Conservation (phyloP, 1,140 invertebrate genomes). For the Leptinotarsa texana region DNA sequence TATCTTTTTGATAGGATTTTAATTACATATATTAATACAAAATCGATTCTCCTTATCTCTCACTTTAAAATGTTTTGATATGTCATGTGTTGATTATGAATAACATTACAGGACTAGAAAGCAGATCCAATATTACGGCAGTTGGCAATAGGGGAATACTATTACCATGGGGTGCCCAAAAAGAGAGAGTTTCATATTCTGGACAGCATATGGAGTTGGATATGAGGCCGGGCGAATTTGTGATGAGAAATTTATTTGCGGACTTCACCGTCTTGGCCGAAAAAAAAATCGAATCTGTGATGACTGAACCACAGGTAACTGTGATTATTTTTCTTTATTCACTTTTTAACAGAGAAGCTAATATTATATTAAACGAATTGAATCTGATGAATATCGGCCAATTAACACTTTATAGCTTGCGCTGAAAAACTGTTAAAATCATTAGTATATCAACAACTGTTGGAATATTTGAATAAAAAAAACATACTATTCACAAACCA, state of each 20-base stretch:
- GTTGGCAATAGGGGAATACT: slow-evolving; percentile 56
- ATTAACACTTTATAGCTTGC: no score
- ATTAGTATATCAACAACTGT: no score
- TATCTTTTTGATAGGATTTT: no score
- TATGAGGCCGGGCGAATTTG: slow-evolving; percentile 87
- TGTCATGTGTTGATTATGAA: not conserved
- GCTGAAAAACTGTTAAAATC: no score
- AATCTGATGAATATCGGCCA: no score
- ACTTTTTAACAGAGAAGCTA: no score
- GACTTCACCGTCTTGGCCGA: slow-evolving; percentile 93
- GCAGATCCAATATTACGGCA: not conserved
- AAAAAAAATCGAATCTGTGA: slow-evolving; percentile 92
- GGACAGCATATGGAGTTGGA: slow-evolving; percentile 64
- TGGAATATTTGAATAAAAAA: no score
- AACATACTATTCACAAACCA: no score
- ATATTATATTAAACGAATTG: no score
- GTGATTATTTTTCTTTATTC: slow-evolving; percentile 5
- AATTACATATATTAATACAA: no score
- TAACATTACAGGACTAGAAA: slow-evolving; percentile 2
- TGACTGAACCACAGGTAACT: slow-evolving; percentile 81
- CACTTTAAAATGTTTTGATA: no score
- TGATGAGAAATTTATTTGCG: slow-evolving; percentile 90
- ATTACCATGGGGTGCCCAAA: slow-evolving; percentile 80
- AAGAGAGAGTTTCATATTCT: slow-evolving; percentile 69
- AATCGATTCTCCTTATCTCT: no score